Base-by-base conservation (phyloP, 2,888 invertebrate genomes). In the Pyrochroa serraticornis region DNA sequence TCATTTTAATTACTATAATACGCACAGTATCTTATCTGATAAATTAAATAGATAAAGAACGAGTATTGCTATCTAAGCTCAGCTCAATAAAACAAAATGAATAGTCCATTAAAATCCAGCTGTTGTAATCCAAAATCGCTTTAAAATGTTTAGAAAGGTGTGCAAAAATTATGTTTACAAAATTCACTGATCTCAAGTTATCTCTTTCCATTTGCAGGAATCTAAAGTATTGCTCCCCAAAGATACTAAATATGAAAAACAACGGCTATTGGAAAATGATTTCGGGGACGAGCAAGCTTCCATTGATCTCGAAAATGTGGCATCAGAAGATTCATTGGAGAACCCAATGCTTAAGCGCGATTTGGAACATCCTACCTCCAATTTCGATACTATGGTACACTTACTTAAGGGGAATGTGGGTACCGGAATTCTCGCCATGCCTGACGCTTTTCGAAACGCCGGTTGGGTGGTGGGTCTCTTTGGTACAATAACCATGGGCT, bases 361-460 rank as follows among this genome's bases (percentile, higher is more conserved):
- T 53, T 77, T 91, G 67, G 90, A 90, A 71, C 87, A 91, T 78
- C 91, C 92, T 0, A 91, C 92, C 2, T 90, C 91, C 64, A 93
- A 91, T 80, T 83, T 88, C 68, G 90, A 91, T 72, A 91, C 91
- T 1, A 82, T 90, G 77, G 86, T 88, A 72, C 86, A 88, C 75
- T 75, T 89, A 56, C 76, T 89, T 44, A 89, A 89, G 74, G 87
- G 86, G 1, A 87, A 74, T 51, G 69, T 74, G 35, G 97, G 97
- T 6, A 97, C 97, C 0, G 98, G 98, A 3, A 95, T 98, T 67
- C 82, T 98, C 66, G 97, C 98, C 6, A 94, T 99, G 92, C 97
- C 98, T 3, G 89, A 94, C 80, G 96, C 95, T 9, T 92, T 96
- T 75, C 89, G 90, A 77, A 92, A 96, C 81, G 90, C 95, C 52